Percentiles rank a stretch among this genome's conserved stretches.
These are phyloP conservation scores for Sander vitreus DNA, from an alignment of 2,113 vertebrate genomes.

Conservation along the genomic window DNA sequence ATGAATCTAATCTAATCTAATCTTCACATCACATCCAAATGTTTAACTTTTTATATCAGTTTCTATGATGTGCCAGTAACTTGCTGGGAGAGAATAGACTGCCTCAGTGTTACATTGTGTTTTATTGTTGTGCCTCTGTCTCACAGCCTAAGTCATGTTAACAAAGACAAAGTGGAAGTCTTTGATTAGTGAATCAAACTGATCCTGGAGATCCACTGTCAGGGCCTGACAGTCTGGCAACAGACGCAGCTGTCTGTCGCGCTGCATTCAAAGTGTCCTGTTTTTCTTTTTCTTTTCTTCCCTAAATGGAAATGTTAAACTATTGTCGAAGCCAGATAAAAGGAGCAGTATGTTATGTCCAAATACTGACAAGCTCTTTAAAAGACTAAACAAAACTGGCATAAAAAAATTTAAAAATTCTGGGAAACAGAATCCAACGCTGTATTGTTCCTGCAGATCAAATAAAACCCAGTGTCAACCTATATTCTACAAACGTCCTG, in stretches of 20 bases:
- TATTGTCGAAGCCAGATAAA: slow-evolving; percentile 44
- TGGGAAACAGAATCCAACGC: background rate
- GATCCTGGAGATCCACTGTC: slow-evolving; percentile 36
- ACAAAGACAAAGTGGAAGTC: slow-evolving; percentile 60
- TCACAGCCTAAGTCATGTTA: slow-evolving; percentile 43
- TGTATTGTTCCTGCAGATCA: slow-evolving; percentile 24
- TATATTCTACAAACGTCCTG: slow-evolving; percentile 8
- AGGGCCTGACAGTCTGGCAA: slow-evolving; percentile 21
- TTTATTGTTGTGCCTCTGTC: slow-evolving; percentile 33
- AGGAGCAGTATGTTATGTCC: slow-evolving; percentile 28
- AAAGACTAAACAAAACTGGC: slow-evolving; percentile 30
- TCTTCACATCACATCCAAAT: background rate
- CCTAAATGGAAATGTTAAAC: slow-evolving; percentile 50
- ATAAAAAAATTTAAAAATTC: slow-evolving; percentile 1
- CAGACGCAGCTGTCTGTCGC: slow-evolving; percentile 46
- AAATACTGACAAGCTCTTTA: slow-evolving; percentile 37
- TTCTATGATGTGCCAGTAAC: slow-evolving; percentile 1
- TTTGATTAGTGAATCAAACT: slow-evolving; percentile 70
- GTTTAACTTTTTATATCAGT: background rate
- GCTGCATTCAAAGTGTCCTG: slow-evolving; percentile 16
- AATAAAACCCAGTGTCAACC: slow-evolving; percentile 26
- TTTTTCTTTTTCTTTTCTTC: slow-evolving; percentile 9
- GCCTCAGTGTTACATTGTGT: slow-evolving; percentile 19
- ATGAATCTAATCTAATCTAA: slow-evolving; percentile 21
- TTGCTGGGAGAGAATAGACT: slow-evolving; percentile 19